Conservation (phyloP, 2,113 vertebrate species). For the Cnemophilus loriae region DNA sequence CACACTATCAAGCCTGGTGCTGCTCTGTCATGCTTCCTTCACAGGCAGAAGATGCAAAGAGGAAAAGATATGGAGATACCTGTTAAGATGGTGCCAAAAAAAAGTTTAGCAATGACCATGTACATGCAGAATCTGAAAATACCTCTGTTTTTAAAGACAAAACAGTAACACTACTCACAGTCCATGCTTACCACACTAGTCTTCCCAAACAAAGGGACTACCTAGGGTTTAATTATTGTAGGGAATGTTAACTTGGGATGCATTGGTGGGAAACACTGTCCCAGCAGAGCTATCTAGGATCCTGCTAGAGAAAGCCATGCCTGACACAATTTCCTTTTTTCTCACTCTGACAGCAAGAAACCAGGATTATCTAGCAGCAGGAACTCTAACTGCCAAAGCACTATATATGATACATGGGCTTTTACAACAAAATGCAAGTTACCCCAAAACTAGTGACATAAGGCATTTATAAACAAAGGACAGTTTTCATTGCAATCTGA, state of each 20-base stretch:
- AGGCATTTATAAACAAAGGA: not conserved
- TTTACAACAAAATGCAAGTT: not conserved
- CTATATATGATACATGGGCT: accelerated
- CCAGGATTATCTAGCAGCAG: not conserved
- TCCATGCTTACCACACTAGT: not conserved
- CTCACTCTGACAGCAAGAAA: not conserved
- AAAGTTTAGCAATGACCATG: not conserved
- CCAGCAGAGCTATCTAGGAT: not conserved
- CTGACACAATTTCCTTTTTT: too few species aligned
- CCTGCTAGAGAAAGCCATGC: not conserved
- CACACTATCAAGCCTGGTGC: accelerated
- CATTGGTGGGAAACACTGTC: accelerated
- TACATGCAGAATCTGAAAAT: not conserved
- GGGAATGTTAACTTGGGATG: not conserved
- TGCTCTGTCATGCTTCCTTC: not conserved
- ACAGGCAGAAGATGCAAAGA: not conserved
- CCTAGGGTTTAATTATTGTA: not conserved
- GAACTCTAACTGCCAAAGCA: not conserved
- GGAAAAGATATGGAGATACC: not conserved
- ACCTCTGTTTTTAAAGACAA: not conserved
- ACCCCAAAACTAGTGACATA: not conserved
- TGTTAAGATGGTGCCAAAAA: not conserved
- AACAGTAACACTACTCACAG: not conserved
- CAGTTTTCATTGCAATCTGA: not conserved
- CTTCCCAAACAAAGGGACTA: not conserved